A percentile compares a stretch with the other conserved stretches of the same genome.
Conservation (phyloP, 2,797 vertebrate species). For the Thunnus albacares region DNA sequence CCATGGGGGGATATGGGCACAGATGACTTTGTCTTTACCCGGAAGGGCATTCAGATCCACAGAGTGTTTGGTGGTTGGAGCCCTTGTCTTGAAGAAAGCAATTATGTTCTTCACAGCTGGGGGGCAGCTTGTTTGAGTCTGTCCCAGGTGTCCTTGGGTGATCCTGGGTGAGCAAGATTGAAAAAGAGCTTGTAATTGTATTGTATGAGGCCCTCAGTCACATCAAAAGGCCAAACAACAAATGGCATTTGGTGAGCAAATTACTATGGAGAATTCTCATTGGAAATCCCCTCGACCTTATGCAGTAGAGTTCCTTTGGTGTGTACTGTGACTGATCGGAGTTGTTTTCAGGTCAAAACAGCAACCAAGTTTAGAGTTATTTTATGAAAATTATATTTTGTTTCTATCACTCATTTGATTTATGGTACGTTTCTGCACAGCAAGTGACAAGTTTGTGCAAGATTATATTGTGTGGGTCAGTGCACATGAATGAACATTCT, state of each 20-base stretch:
- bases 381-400: slow-evolving; percentile 32
- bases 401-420: slow-evolving; percentile 30
- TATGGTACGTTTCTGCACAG: slow-evolving; percentile 12
- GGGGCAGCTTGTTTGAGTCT: slow-evolving; percentile 56
- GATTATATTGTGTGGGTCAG: slow-evolving; percentile 17
- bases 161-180: slow-evolving; percentile 62
- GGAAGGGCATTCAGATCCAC: slow-evolving; percentile 67
- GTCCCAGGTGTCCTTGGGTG: slow-evolving; percentile 69
- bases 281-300: slow-evolving; percentile 38
- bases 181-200: slow-evolving; percentile 64
- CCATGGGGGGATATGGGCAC: slow-evolving; percentile 40
- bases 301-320: neutral
- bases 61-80: slow-evolving; percentile 57
- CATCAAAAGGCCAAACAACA: slow-evolving; percentile 61
- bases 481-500: slow-evolving; percentile 17
- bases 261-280: slow-evolving; percentile 37
- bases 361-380: slow-evolving; percentile 4
- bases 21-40: slow-evolving; percentile 74
- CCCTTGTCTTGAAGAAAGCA: slow-evolving; percentile 71
- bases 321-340: neutral
- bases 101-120: slow-evolving; percentile 70
- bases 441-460: slow-evolving; percentile 11
- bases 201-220: slow-evolving; percentile 36
- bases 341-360: slow-evolving; percentile 33
- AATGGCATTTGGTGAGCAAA: slow-evolving; percentile 46